Evolutionary conservation across 2,113 vertebrate genomes (phyloP).

Genomic region (Eupsittula cactorum): DNA sequence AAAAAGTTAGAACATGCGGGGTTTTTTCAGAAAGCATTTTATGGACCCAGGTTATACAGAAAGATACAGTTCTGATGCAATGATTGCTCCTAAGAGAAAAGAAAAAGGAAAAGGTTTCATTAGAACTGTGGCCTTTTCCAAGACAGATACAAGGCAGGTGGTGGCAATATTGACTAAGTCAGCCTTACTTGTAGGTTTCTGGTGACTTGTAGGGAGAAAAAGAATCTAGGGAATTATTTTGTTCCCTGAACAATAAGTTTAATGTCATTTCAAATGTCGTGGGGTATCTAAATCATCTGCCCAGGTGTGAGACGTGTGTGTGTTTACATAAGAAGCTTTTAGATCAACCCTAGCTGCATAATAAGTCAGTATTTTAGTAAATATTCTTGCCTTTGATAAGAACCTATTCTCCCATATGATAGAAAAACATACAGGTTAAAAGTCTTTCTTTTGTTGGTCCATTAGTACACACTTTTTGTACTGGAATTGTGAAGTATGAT

Average conservation of each 20-base stretch:
- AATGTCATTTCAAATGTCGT: not conserved
- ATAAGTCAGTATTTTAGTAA: not conserved
- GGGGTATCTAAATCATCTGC: not conserved
- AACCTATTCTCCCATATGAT: not conserved
- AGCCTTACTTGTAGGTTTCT: not conserved
- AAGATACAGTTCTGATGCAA: not conserved
- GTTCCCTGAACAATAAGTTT: not conserved
- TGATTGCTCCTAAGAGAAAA: not conserved
- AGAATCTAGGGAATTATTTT: not conserved
- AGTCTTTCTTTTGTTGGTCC: not conserved
- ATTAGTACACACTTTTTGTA: not conserved
- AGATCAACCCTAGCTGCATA: not conserved
- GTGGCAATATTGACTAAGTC: not conserved
- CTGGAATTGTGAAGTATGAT: not conserved
- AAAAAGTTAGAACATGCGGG: not conserved
- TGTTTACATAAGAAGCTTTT: not conserved
- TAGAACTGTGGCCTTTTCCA: not conserved
- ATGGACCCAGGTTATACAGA: not conserved
- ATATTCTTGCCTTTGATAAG: not conserved
- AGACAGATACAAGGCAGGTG: not conserved
- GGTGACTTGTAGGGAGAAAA: not conserved
- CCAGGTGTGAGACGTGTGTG: not conserved
- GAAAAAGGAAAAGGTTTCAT: not conserved
- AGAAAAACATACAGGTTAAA: not conserved
- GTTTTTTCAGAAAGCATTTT: not conserved